Evolutionary conservation across 2,797 vertebrate species (phyloP).

Genomic region (Aotus griseimembra): DNA sequence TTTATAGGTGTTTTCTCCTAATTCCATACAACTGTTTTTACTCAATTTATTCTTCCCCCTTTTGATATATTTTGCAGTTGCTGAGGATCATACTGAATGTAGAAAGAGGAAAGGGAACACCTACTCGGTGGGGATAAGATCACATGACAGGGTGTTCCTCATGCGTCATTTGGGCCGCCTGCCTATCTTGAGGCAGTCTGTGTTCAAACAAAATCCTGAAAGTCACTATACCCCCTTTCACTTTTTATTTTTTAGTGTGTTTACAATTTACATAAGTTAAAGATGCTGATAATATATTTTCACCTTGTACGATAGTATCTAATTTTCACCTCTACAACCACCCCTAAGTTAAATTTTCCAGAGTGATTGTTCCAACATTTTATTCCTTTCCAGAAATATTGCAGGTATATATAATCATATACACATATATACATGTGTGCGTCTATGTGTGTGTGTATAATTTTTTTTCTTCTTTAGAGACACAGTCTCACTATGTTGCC

Average conservation of each 20-base stretch:
- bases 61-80: neutral
- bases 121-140: neutral
- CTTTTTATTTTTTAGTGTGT: neutral
- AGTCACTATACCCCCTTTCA: neutral
- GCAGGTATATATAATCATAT: neutral
- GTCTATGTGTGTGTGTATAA: neutral
- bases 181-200: neutral
- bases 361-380: neutral
- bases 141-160: rapidly evolving
- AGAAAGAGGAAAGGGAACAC: neutral
- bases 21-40: neutral
- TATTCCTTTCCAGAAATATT: neutral
- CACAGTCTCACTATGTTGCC: neutral
- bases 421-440: neutral
- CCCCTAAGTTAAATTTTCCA: neutral
- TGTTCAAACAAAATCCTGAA: neutral
- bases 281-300: neutral
- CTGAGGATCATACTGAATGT: constrained; percentile 21
- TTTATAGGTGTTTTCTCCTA: neutral
- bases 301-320: neutral
- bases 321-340: neutral
- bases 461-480: neutral
- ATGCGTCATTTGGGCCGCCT: neutral
- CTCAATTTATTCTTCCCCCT: neutral
- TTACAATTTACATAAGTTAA: constrained; percentile 16